Base-by-base conservation (phyloP, 2,113 vertebrate genomes). In the Malurus melanocephalus region DNA sequence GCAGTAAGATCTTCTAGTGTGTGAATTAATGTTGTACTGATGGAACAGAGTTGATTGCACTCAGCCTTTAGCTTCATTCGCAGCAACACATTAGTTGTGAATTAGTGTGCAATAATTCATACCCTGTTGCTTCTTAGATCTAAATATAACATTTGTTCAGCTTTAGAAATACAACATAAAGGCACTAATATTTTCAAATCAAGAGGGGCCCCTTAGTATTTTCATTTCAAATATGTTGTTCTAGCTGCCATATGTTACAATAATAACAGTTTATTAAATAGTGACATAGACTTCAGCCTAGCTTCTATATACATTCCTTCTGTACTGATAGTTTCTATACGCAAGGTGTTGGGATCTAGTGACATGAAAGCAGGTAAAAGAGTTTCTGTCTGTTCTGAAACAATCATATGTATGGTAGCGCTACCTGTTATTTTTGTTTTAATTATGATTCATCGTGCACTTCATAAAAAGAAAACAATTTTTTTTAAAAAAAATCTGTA, bases 41-140 rank as follows among this genome's bases (percentile, higher is more conserved):
- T 93, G 92, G 95, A 96, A 94, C 33, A 0, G 91, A 93, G 96
- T 80, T 97, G 96, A 96, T 96, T 96, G 89, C 95, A 93, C 94
- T 97, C 93, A 95, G 93, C 91, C 96, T 96, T 97, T 91, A 95
- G 92, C 74, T 89, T 97, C 93, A 89, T 96, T 96, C 79, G 16
- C 94, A 96, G 96, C 93, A 95, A 96, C 96, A 95, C 86, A 94
- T 96, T 95, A 93, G 89, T 95, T 88, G 96, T 93, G 96, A 97
- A 97, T 96, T 97, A 97, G 95, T 94, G 96, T 97, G 93, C 93
- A 97, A 96, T 96, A 97, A 97, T 96, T 97, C 93, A 94, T 95
- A 90, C 90, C 84, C 96, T 96, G 92, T 97, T 96, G 94, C 96
- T 94, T 95, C 94, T 91, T 95, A 96, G 52, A 66, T 90, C 95